Percentiles rank a stretch among this genome's conserved stretches.
These are phyloP conservation scores for Lethenteron reissneri DNA, from an alignment of 2,113 vertebrate genomes.

Conservation along the genomic window DNA sequence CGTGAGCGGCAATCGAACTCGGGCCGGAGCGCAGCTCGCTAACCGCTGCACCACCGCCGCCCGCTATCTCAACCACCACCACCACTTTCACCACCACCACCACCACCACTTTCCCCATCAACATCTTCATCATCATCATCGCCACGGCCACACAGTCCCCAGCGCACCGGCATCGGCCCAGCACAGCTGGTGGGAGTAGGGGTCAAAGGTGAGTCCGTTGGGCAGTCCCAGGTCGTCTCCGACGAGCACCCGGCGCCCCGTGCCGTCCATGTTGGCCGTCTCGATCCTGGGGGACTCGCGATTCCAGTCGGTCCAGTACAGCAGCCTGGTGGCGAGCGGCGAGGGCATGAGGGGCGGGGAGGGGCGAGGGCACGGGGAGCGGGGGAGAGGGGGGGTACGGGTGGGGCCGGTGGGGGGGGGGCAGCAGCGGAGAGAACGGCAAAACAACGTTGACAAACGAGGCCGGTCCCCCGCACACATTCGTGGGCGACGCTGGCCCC, in stretches of 20 bases:
- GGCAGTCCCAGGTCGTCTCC: slow-evolving; percentile 59
- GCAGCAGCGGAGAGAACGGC: too few relatives aligned
- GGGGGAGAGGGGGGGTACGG: not conserved
- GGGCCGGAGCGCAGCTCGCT: too few relatives aligned
- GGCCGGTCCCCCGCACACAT: not conserved
- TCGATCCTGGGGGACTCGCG: slow-evolving; percentile 90
- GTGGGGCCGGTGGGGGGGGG: not conserved
- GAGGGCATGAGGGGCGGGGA: too few relatives aligned
- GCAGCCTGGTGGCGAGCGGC: slow-evolving; percentile 26
- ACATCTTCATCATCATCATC: not conserved
- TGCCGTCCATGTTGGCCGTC: slow-evolving; percentile 42
- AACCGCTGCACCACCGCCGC: not conserved
- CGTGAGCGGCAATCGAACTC: too few relatives aligned
- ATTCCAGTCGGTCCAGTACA: slow-evolving; percentile 98
- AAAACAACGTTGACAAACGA: too few relatives aligned
- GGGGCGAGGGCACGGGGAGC: not conserved
- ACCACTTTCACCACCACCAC: too few relatives aligned
- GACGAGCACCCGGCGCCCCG: slow-evolving; percentile 53
- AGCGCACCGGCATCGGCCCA: slow-evolving; percentile 82
- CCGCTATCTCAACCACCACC: not conserved
- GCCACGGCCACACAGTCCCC: too few relatives aligned
- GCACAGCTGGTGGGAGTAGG: slow-evolving; percentile 43
- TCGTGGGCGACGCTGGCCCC: too few relatives aligned
- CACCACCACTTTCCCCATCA: not conserved
- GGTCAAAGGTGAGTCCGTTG: slow-evolving; percentile 62